Evolutionary conservation across 2,113 vertebrate genomes (phyloP).

Genomic region (Barnardius zonarius): DNA sequence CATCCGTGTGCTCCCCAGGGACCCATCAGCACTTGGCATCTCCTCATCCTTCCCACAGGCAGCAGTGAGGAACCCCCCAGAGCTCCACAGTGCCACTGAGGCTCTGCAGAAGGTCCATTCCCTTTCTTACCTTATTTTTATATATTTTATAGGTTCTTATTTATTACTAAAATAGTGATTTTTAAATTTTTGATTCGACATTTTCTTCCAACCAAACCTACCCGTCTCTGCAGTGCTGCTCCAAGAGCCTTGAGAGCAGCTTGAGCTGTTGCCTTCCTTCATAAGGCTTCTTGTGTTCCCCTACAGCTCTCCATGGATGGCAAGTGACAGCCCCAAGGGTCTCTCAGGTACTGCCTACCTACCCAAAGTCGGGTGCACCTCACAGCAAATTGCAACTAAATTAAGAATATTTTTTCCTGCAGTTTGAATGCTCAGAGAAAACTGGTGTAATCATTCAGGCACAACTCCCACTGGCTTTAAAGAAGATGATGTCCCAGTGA

Average conservation of each 20-base stretch:
- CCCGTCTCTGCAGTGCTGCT: fast-evolving
- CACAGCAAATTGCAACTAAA: neutral
- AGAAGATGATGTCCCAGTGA: neutral
- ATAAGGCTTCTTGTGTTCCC: neutral
- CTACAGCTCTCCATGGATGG: fast-evolving
- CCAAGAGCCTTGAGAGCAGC: neutral
- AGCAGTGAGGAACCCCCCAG: neutral
- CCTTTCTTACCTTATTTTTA: neutral
- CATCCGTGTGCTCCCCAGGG: neutral
- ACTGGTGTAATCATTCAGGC: fast-evolving
- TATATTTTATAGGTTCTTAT: neutral
- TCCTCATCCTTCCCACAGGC: neutral
- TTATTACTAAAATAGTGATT: neutral
- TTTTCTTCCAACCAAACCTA: neutral
- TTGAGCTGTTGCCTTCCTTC: fast-evolving
- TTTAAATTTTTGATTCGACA: neutral
- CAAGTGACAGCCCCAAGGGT: fast-evolving
- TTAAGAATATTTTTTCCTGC: fast-evolving
- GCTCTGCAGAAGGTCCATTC: neutral
- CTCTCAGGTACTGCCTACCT: fast-evolving
- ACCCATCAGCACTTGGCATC: neutral
- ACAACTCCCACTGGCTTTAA: neutral
- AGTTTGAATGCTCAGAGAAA: neutral
- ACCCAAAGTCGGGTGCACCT: neutral
- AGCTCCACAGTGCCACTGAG: neutral